Evolutionary conservation across 2,113 vertebrate species (phyloP).

Genomic region (Epinephelus moara): DNA sequence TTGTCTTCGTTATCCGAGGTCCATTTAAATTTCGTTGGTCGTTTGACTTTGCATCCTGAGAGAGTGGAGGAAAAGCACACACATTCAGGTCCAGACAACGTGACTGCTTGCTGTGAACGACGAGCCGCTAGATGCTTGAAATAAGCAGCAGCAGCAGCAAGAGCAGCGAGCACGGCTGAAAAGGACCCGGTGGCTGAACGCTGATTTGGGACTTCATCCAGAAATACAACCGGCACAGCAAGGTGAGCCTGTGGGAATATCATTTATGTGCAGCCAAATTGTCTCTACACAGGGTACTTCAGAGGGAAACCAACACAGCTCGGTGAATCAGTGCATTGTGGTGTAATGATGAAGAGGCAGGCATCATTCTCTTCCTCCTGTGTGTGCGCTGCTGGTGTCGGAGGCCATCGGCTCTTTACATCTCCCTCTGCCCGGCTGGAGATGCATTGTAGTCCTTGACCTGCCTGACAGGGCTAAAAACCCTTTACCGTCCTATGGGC

Average conservation of each 20-base stretch:
- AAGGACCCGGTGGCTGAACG: neutral
- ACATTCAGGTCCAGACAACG: conserved; percentile 59
- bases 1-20: neutral
- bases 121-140: conserved; percentile 29
- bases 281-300: neutral
- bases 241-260: conserved; percentile 55
- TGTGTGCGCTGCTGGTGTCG: conserved; percentile 49
- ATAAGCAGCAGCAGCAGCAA: conserved; percentile 24
- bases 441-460: conserved; percentile 9
- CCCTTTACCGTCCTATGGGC: neutral
- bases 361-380: conserved; percentile 22
- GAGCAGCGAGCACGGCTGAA: neutral
- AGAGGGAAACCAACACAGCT: neutral
- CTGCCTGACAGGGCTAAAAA: neutral
- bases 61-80: neutral
- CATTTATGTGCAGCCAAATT: neutral
- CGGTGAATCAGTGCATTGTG: neutral
- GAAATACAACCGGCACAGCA: conserved; percentile 9
- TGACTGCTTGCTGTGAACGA: conserved; percentile 34
- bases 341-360: conserved; percentile 1
- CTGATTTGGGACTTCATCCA: conserved; percentile 4
- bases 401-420: conserved; percentile 50
- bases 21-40: conserved; percentile 8
- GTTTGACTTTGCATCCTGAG: neutral
- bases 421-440: conserved; percentile 6